Evolutionary conservation across 2,888 invertebrate genomes (phyloP).

Genomic region (Vanessa cardui): DNA sequence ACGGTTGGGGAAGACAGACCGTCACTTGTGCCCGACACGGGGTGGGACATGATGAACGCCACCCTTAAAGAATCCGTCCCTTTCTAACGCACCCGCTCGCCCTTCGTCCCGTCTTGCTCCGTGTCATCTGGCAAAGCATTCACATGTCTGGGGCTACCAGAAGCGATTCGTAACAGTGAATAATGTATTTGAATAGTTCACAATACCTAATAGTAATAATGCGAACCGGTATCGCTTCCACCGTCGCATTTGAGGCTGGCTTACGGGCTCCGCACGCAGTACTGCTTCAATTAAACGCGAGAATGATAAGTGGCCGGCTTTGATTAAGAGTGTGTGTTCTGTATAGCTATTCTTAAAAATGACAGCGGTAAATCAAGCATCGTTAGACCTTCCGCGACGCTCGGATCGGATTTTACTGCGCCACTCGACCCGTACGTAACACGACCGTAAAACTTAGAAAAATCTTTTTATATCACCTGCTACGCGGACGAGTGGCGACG

Average conservation of each 20-base stretch:
- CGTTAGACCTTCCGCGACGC: slow-evolving; percentile 68
- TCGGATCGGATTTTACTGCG: slow-evolving; percentile 78
- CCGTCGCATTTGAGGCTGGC: slow-evolving; percentile 9
- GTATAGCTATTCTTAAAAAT: slow-evolving; percentile 67
- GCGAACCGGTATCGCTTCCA: slow-evolving; percentile 31
- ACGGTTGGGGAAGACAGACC: slow-evolving; percentile 73
- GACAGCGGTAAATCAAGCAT: slow-evolving; percentile 77
- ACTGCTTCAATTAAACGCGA: too few species aligned
- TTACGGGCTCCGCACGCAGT: too few species aligned
- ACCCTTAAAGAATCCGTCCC: slow-evolving; percentile 65
- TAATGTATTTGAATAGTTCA: slow-evolving; percentile 72
- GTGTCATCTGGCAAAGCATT: slow-evolving; percentile 76
- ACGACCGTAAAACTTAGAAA: slow-evolving; percentile 78
- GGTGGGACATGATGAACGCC: slow-evolving; percentile 76
- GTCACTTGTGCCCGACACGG: slow-evolving; percentile 77
- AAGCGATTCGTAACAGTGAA: slow-evolving; percentile 79
- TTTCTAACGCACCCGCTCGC: slow-evolving; percentile 49
- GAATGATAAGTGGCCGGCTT: not conserved
- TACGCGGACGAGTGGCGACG: slow-evolving; percentile 58
- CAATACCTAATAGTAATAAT: slow-evolving; percentile 71
- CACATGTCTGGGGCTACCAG: slow-evolving; percentile 72
- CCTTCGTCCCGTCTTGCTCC: slow-evolving; percentile 52
- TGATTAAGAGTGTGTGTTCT: slow-evolving; percentile 66
- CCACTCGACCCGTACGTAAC: slow-evolving; percentile 61
- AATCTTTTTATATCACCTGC: slow-evolving; percentile 66